Evolutionary conservation across 2,797 vertebrate species (phyloP), one percentile per base, ranked within the genome.

Genomic region (Hemitrygon akajei): DNA sequence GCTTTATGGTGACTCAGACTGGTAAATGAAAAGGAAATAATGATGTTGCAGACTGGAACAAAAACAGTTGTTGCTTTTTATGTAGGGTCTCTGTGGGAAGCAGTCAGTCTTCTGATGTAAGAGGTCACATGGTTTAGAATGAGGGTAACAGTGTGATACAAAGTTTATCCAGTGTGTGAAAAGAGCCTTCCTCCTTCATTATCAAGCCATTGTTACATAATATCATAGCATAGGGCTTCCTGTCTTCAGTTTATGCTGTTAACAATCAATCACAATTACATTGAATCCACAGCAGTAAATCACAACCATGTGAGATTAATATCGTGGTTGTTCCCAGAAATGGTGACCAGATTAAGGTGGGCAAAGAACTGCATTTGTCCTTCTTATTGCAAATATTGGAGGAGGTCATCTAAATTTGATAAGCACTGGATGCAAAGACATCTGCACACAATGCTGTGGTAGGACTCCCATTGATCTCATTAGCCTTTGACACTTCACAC

Each of bases 41-140:
- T 47, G 71, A 27, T 58, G 75, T 56, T 56, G 40, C 69, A 76
- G 37, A 37, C 66, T 75, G 40, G 25, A 92, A 75, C 69, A 92
- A 89, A 73, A 47, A 93, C 71, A 56, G 12, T 71, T 47, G 63
- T 56, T 93, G 40, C 91, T 76, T 93, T 93, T 93, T 71, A 14
- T 47, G 20, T 20, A 47, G 71, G 69, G 9, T 76, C 40, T 75
- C 91, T 27, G 25, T 30, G 71, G 71, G 71, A 93, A 93, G 71
- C 22, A 75, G 40, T 75, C 71, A 7, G 37, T 30, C 91, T 76
- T 73, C 27, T 76, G 71, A 76, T 93, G 56, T 76, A 16, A 76
- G 66, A 69, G 47, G 47, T 47, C 69, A 75, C 40, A 30, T n/a
- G 40, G 10, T 76, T 71, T 75, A 14, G 20, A 56, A 30, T 76